Conservation (phyloP, 2,888 invertebrate species). For the Trisateles emortualis region DNA sequence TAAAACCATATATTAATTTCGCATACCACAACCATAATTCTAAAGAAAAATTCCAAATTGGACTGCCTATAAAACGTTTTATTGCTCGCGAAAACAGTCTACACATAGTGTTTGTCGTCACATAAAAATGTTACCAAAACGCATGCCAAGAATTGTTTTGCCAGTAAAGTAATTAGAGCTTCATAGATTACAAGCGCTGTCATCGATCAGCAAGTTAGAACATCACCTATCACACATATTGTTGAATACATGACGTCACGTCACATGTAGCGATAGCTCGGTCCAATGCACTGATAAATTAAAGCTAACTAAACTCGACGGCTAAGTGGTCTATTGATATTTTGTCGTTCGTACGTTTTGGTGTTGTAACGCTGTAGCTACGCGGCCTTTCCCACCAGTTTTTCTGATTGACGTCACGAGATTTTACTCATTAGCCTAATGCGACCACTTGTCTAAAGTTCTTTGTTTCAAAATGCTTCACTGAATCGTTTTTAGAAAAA, state of each 20-base stretch:
- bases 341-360: conserved; percentile 18
- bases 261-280: conserved; percentile 52
- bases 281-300: conserved; percentile 57
- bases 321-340: conserved; percentile 43
- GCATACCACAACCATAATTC: conserved; percentile 7
- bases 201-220: conserved; percentile 31
- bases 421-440: conserved; percentile 20
- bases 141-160: conserved; percentile 22
- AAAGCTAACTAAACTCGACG: conserved; percentile 39
- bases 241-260: conserved; percentile 37
- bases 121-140: conserved; percentile 25
- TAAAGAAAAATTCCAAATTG: conserved; percentile 5
- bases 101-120: conserved; percentile 17
- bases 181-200: conserved; percentile 33
- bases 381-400: conserved; percentile 26
- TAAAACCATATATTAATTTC: not conserved
- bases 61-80: conserved; percentile 11
- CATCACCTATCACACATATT: conserved; percentile 26
- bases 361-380: conserved; percentile 28
- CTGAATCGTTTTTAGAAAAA: not conserved
- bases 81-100: conserved; percentile 11
- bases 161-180: conserved; percentile 38
- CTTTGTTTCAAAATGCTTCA: not conserved
- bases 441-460: conserved; percentile 10
- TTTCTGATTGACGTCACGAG: conserved; percentile 29